Conservation (phyloP, 2,113 vertebrate genomes). For the Dicrurus megarhynchus region DNA sequence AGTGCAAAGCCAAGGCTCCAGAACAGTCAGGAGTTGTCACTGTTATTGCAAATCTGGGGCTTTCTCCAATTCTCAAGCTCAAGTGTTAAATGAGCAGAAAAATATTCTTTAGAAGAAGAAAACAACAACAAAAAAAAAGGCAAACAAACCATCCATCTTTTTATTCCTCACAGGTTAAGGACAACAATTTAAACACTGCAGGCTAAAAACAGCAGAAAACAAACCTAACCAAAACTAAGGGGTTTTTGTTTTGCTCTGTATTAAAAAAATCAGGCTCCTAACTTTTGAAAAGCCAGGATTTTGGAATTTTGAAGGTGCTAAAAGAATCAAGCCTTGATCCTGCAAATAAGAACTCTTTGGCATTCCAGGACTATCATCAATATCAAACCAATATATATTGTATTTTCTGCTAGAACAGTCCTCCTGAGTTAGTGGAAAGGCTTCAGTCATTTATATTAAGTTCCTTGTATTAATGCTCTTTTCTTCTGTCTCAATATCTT, state of each 20-base stretch:
- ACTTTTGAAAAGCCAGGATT: neutral
- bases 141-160: neutral
- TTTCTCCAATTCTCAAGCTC: neutral
- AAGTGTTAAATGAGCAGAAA: neutral
- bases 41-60: accelerated
- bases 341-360: neutral
- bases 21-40: neutral
- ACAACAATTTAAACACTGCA: neutral
- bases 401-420: neutral
- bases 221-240: neutral
- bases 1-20: neutral
- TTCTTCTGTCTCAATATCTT: neutral
- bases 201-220: neutral
- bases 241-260: neutral
- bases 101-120: neutral
- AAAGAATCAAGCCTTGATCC: neutral
- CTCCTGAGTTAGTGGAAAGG: neutral
- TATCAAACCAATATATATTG: neutral
- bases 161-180: neutral
- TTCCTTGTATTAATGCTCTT: neutral
- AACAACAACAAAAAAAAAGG: neutral
- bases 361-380: neutral
- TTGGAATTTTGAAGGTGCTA: neutral
- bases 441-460: neutral
- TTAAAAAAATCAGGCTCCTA: neutral